phyloP scores from a whole-genome alignment of 2,113 vertebrate genomes.

The Calidris pugnax region DNA sequence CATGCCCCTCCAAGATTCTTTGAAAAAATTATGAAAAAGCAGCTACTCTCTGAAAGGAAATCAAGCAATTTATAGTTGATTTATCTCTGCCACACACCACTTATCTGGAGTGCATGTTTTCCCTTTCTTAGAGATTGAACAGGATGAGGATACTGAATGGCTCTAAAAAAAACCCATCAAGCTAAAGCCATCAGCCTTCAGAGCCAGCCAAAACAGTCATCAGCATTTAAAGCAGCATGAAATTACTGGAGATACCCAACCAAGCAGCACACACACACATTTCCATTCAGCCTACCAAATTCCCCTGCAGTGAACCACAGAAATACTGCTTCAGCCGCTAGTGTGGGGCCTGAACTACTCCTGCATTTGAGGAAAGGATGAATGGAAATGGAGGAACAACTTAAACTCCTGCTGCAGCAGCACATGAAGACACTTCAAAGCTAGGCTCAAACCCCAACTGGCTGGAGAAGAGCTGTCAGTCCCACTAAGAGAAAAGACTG shows the following conservation, averaged over 20 bases:
- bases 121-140: neutral
- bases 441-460: rapidly evolving
- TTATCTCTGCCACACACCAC: neutral
- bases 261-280: neutral
- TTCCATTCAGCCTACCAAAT: neutral
- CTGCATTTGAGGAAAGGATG: neutral
- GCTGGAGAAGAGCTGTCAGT: neutral
- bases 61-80: neutral
- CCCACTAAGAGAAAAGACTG: neutral
- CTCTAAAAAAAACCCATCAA: neutral
- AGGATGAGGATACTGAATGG: neutral
- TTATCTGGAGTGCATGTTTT: neutral
- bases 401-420: neutral
- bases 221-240: neutral
- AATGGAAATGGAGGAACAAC: neutral
- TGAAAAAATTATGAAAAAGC: neutral
- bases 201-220: neutral
- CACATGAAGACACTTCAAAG: neutral
- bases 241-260: neutral
- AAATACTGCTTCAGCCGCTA: neutral
- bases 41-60: neutral
- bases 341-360: neutral
- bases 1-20: neutral
- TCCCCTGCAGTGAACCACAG: neutral
- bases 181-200: neutral